Evolutionary conservation across 35 echinoderm and acorn worm species (phyloP).

Genomic region (Stichopus chloronotus): DNA sequence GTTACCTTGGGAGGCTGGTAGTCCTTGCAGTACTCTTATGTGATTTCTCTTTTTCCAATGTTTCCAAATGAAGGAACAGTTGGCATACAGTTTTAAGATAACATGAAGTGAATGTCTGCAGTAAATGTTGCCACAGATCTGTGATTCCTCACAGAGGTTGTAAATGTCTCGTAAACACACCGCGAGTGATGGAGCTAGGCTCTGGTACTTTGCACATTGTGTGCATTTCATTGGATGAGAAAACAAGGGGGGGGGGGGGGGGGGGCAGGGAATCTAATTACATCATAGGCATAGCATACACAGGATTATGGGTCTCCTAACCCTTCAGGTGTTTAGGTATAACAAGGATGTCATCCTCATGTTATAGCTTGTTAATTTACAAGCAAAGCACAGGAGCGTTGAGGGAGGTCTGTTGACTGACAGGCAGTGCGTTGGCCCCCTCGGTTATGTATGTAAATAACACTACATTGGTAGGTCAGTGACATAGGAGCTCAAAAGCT

Average conservation of each 20-base stretch:
- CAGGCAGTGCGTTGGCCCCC: too few relatives aligned
- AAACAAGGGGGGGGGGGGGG: not conserved
- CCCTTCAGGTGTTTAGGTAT: not conserved
- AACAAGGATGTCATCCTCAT: not conserved
- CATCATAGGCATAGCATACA: not conserved
- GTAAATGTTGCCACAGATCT: not conserved
- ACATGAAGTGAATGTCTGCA: not conserved
- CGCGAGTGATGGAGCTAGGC: not conserved
- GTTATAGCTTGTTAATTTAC: not conserved
- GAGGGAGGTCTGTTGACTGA: too few relatives aligned
- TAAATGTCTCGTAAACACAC: constrained; percentile 25
- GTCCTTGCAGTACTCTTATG: too few relatives aligned
- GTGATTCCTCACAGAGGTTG: constrained; percentile 4
- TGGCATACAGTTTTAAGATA: not conserved
- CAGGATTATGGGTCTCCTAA: not conserved
- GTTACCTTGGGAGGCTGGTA: too few relatives aligned
- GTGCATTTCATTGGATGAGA: not conserved
- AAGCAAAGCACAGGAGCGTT: not conserved
- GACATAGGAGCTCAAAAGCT: too few relatives aligned
- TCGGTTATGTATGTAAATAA: too few relatives aligned
- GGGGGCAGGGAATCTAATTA: not conserved
- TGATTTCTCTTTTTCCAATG: too few relatives aligned
- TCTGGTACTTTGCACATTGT: not conserved
- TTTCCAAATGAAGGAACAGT: not conserved
- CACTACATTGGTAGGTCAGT: too few relatives aligned